These are phyloP conservation scores for Tethya wilhelma DNA, from an alignment of 37 sponge, comb jelly and placozoan genomes.

Conservation along the genomic window DNA sequence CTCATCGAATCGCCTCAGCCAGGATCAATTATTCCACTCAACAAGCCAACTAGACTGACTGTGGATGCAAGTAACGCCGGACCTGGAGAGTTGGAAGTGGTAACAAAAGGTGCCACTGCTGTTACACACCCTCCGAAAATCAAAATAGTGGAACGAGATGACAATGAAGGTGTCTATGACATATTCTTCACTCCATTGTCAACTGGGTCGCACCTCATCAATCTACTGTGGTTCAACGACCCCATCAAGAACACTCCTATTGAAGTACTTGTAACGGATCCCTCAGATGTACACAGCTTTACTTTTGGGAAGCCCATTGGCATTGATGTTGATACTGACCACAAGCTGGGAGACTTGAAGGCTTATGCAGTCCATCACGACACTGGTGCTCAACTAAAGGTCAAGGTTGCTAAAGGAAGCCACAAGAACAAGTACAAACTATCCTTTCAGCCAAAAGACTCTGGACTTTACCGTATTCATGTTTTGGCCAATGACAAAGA, in stretches of 20 bases:
- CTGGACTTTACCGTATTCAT: slow-evolving; percentile 52
- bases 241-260: slow-evolving; percentile 51
- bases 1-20: slow-evolving; percentile 37
- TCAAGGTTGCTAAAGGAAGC: slow-evolving; percentile 34
- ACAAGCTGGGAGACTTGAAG: slow-evolving; percentile 48
- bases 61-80: slow-evolving; percentile 59
- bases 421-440: slow-evolving; percentile 32
- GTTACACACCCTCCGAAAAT: slow-evolving; percentile 12
- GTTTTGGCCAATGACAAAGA: slow-evolving; percentile 24
- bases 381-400: slow-evolving; percentile 38
- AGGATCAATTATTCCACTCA: slow-evolving; percentile 21
- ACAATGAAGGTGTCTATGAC: slow-evolving; percentile 15
- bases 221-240: slow-evolving; percentile 40
- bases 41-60: slow-evolving; percentile 31
- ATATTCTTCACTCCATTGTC: slow-evolving; percentile 55
- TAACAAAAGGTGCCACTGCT: slow-evolving; percentile 21
- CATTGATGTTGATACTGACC: slow-evolving; percentile 36
- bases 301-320: slow-evolving; percentile 29
- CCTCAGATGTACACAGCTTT: slow-evolving; percentile 20
- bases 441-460: slow-evolving; percentile 23
- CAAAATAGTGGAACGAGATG: neutral
- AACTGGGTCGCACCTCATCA: slow-evolving; percentile 43
- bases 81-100: slow-evolving; percentile 48
- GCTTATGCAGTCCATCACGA: slow-evolving; percentile 53
- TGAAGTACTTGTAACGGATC: slow-evolving; percentile 26